Conservation (phyloP, 2,113 vertebrate species). For the Capra hircus region DNA sequence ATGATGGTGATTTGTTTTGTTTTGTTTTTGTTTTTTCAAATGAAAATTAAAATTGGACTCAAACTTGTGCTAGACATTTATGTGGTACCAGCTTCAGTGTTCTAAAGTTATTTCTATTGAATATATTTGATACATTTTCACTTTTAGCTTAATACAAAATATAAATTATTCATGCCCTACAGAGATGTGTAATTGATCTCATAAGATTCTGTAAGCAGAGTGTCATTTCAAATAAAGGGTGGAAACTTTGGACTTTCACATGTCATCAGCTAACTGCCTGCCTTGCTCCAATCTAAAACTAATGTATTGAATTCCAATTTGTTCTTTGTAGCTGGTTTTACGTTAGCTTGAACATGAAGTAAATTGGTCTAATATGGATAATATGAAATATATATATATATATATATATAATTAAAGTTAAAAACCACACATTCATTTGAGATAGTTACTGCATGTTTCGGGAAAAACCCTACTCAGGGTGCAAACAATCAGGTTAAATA, state of each 20-base stretch:
- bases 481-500: neutral
- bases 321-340: neutral
- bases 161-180: slow-evolving; percentile 26
- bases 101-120: neutral
- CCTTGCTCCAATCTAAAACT: neutral
- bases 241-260: neutral
- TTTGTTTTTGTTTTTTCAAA: neutral
- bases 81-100: neutral
- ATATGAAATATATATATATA: neutral
- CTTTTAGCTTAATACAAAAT: slow-evolving; percentile 30
- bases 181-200: neutral
- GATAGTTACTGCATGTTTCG: neutral
- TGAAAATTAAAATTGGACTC: slow-evolving; percentile 15
- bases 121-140: neutral
- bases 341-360: neutral
- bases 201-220: neutral
- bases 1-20: neutral
- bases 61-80: neutral
- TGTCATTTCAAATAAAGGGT: slow-evolving; percentile 10
- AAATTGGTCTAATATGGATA: neutral
- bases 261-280: neutral
- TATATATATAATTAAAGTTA: neutral
- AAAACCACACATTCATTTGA: neutral
- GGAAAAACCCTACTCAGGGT: neutral
- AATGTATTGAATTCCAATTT: neutral